Conservation (phyloP, 2,113 vertebrate species). For the Melospiza melodia region DNA sequence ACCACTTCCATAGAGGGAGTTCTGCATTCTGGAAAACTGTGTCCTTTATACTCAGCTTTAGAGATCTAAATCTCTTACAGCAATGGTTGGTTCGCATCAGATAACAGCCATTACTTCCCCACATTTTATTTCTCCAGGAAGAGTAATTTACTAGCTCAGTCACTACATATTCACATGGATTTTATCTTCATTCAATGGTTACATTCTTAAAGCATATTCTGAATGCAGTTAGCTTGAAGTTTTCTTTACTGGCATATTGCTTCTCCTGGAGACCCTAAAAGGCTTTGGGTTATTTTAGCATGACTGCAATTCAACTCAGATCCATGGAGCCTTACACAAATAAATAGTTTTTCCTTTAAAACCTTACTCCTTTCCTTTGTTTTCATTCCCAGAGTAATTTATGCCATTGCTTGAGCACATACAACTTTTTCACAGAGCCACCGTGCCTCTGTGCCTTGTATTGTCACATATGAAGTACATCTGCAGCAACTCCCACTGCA, state of each 20-base stretch:
- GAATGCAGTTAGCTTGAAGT: background rate
- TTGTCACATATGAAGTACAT: fast-evolving
- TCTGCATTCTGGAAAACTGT: background rate
- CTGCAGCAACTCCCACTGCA: background rate
- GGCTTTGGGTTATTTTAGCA: background rate
- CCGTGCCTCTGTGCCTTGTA: background rate
- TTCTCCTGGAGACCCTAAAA: background rate
- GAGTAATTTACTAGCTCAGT: background rate
- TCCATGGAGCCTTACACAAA: background rate
- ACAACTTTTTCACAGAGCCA: background rate
- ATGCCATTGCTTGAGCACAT: background rate
- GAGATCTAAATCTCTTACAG: background rate
- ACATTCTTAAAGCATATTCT: background rate
- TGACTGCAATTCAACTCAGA: background rate
- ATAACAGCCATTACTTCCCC: background rate
- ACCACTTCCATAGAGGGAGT: background rate
- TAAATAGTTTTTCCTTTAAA: background rate
- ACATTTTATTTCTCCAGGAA: background rate
- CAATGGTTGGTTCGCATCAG: background rate
- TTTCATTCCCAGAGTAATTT: background rate
- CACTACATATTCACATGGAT: background rate
- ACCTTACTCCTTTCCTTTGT: background rate
- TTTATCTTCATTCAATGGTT: background rate
- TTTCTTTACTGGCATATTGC: background rate
- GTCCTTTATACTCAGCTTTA: background rate